Percentiles rank a stretch among this genome's conserved stretches.
Evolutionary conservation across 2,797 vertebrate species (phyloP).

Genomic region (Agapornis canus): DNA sequence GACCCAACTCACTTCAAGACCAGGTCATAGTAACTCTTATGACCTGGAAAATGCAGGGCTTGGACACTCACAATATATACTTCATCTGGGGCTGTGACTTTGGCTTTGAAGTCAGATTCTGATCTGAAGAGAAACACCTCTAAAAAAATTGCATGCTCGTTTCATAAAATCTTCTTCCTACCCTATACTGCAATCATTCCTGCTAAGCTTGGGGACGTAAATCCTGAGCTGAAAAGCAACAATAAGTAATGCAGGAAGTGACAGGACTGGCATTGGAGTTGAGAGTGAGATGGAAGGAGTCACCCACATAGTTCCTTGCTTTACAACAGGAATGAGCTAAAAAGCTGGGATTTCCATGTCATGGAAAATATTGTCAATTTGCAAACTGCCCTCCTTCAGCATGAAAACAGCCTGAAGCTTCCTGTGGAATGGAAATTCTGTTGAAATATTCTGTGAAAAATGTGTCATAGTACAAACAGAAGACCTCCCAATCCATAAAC

Average conservation of each 20-base stretch:
- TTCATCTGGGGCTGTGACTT: background rate
- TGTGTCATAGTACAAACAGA: conserved; percentile 36
- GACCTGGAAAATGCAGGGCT: background rate
- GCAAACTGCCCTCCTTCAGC: conserved; percentile 1
- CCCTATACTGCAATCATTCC: background rate
- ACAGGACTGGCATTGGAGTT: background rate
- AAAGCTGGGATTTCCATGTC: conserved; percentile 9
- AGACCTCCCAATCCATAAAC: conserved; percentile 2
- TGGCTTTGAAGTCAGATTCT: background rate
- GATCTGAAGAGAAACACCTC: background rate
- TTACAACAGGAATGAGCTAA: conserved; percentile 28
- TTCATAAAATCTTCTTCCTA: background rate
- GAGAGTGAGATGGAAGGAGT: background rate
- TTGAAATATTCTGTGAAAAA: conserved; percentile 39
- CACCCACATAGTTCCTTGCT: background rate
- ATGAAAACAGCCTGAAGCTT: conserved; percentile 29
- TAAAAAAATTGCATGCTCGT: background rate
- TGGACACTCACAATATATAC: background rate
- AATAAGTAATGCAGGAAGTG: background rate
- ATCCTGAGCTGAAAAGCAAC: background rate
- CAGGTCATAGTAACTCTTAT: background rate
- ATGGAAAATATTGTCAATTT: conserved; percentile 31
- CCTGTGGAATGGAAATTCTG: conserved; percentile 47
- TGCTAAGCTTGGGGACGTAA: background rate
- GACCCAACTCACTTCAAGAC: background rate